These are phyloP conservation scores for Erythrocercus mccallii DNA, from an alignment of 2,113 vertebrate genomes.

Conservation along the genomic window DNA sequence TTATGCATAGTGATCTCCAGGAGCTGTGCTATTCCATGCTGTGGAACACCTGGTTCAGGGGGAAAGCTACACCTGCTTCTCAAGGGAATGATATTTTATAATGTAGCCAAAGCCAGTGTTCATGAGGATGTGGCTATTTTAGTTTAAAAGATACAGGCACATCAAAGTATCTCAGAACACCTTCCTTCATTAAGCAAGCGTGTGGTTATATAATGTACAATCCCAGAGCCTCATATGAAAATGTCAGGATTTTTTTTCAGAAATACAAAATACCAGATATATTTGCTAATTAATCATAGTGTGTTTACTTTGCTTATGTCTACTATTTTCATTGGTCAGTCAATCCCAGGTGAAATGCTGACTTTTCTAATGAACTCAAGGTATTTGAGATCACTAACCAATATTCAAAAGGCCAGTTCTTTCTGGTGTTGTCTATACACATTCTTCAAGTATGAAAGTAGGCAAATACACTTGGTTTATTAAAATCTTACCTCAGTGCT, in stretches of 20 bases:
- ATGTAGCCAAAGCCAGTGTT: neutral
- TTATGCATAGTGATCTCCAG: neutral
- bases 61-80: neutral
- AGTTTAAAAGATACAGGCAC: neutral
- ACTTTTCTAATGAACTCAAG: slow-evolving; percentile 47
- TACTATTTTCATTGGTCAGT: slow-evolving; percentile 2
- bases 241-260: slow-evolving; percentile 19
- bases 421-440: neutral
- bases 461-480: slow-evolving; percentile 19
- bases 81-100: neutral
- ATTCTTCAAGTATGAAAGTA: neutral
- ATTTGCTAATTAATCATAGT: slow-evolving; percentile 44
- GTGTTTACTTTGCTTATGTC: slow-evolving; percentile 22
- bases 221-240: neutral
- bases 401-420: slow-evolving; percentile 41
- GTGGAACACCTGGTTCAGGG: neutral
- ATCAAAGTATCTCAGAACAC: neutral
- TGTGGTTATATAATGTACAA: neutral
- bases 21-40: neutral
- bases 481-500: neutral
- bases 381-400: slow-evolving; percentile 60
- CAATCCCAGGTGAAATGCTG: neutral
- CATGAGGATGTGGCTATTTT: neutral
- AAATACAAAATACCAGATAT: neutral
- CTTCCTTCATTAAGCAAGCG: neutral